Evolutionary conservation across 1,140 invertebrate species (phyloP), one percentile per base, ranked within the genome.

Genomic region (Onthophagus taurus): DNA sequence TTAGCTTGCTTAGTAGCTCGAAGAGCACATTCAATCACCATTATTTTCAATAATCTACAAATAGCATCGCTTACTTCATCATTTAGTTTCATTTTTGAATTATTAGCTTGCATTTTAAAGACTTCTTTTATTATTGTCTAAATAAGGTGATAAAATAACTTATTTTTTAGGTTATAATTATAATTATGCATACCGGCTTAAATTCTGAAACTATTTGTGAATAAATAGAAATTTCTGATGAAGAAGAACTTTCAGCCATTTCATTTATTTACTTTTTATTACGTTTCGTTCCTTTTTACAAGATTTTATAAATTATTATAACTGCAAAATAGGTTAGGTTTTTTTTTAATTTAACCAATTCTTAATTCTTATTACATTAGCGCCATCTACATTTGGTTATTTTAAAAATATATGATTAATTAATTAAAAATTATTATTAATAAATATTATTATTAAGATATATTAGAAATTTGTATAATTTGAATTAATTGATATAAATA

Each of bases 11-110:
- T 69, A 7, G 65, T 62, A 13, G 69, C 64, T 17, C 71, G 53
- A n/a, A 69, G 45, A 7, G 67, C 64, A 5, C 67, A 64, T 55
- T 75, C 72, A 1, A 69, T 63, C 1, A 68, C 65, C 12, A 72
- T 53, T 30, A 63, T 63, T 47, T 70, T 71, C 6, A 63, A 59
- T 12, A 73, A 54, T 49, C 73, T 67, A 20, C 59, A 63, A 2
- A 72, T 55, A 12, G 72, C 43, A 17, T 52, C 47, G 5, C 61
- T 31, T 17, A 59, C 47, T 26, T 66, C 64, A 17, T 62, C 59
- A 11, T 52, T 49, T 20, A 67, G 59, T 49, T 61, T 61, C 14
- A 53, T 63, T 53, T 66, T 67, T 11, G 57, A 38, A 48, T 66
- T 60, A 20, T 42, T 48, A 47, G 60, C 61, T 34, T 56, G 50